These are phyloP conservation scores for Hyperoodon ampullatus DNA, from an alignment of 2,113 vertebrate genomes.

Conservation along the genomic window DNA sequence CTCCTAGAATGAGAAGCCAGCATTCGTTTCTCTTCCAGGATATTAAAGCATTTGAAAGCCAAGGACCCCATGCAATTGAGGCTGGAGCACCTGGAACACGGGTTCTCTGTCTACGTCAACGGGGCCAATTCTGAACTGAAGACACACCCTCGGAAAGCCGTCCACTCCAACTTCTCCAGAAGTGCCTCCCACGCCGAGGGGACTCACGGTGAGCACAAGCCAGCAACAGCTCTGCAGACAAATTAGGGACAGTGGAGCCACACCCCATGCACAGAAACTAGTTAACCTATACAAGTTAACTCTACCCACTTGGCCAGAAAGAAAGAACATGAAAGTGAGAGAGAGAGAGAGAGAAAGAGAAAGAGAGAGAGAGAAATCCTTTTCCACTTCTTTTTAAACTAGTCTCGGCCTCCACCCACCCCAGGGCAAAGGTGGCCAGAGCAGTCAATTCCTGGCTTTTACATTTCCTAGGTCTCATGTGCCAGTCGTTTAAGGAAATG, in stretches of 20 bases:
- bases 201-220: slow-evolving; percentile 85
- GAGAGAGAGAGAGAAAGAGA: not conserved
- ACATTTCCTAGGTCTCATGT: not conserved
- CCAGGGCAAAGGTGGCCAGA: not conserved
- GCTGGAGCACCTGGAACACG: slow-evolving; percentile 93
- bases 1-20: not conserved
- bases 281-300: not conserved
- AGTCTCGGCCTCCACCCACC: not conserved
- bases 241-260: not conserved
- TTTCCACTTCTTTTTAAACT: not conserved
- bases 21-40: slow-evolving; percentile 82
- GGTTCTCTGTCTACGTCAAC: slow-evolving; percentile 96
- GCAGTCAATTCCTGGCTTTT: not conserved
- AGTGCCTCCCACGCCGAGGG: slow-evolving; percentile 76
- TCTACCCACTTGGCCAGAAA: not conserved
- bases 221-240: too few relatives aligned
- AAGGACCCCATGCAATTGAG: slow-evolving; percentile 89
- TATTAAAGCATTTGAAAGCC: slow-evolving; percentile 86
- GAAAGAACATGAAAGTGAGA: not conserved
- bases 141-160: slow-evolving; percentile 76
- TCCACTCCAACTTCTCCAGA: slow-evolving; percentile 65
- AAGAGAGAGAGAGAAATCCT: not conserved
- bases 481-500: not conserved
- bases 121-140: slow-evolving; percentile 92
- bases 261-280: not conserved